Conservation (phyloP, 2,797 vertebrate genomes). For the Catharus ustulatus region DNA sequence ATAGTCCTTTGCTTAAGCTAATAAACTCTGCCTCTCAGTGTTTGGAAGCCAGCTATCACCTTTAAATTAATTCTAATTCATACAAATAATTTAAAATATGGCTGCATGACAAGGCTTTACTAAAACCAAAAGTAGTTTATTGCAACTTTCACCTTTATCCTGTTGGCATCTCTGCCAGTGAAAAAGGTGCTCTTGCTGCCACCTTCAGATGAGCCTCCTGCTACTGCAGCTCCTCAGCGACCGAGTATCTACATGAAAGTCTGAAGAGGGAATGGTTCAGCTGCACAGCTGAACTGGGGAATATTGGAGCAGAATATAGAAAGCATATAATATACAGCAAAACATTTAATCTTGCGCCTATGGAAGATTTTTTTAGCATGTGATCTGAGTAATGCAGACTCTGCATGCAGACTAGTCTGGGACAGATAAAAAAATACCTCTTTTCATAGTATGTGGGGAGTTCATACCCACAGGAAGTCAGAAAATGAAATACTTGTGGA, state of each 20-base stretch:
- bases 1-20: neutral
- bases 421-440: neutral
- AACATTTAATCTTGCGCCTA: neutral
- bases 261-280: neutral
- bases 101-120: neutral
- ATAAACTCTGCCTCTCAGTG: neutral
- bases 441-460: neutral
- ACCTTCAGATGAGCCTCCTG: neutral
- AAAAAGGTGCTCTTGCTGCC: constrained; percentile 9
- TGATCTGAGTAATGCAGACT: neutral
- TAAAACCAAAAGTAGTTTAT: neutral
- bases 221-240: neutral
- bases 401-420: neutral
- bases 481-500: constrained; percentile 31
- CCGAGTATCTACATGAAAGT: rapidly evolving
- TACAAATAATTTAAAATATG: neutral
- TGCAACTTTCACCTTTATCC: neutral
- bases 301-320: neutral
- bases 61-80: neutral
- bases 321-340: neutral
- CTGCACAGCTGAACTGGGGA: neutral
- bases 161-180: neutral
- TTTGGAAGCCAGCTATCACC: neutral
- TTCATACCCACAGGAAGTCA: constrained; percentile 18
- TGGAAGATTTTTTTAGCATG: neutral